A percentile compares a stretch with the other conserved stretches of the same genome.
Evolutionary conservation across 1,140 invertebrate genomes (phyloP).

Genomic region (Trissolcus basalis): DNA sequence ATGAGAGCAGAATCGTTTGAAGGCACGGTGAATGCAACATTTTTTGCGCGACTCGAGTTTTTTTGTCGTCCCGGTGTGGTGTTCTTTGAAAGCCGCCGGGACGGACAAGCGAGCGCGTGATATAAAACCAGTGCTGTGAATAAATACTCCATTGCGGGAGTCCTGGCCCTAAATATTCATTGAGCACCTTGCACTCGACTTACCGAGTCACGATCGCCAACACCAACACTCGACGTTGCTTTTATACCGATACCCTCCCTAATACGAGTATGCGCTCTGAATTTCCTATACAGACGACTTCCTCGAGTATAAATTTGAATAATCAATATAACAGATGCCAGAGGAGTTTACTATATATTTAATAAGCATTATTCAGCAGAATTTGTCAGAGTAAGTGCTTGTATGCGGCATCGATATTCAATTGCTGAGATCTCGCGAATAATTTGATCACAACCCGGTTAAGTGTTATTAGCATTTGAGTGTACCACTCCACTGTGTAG

Average conservation of each 20-base stretch:
- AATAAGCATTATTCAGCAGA: slow-evolving; percentile 55
- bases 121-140: slow-evolving; percentile 55
- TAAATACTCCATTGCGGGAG: slow-evolving; percentile 62
- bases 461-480: slow-evolving; percentile 41
- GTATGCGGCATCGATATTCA: slow-evolving; percentile 40
- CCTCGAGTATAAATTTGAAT: slow-evolving; percentile 55
- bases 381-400: slow-evolving; percentile 45
- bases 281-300: slow-evolving; percentile 42
- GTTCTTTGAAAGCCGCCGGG: slow-evolving; percentile 44
- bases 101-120: slow-evolving; percentile 47
- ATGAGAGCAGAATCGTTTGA: too few species aligned
- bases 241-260: slow-evolving; percentile 36
- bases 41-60: too few species aligned
- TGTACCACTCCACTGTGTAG: slow-evolving; percentile 20
- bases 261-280: slow-evolving; percentile 31
- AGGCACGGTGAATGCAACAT: too few species aligned
- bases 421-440: slow-evolving; percentile 31
- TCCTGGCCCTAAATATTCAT: slow-evolving; percentile 61
- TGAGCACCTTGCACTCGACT: slow-evolving; percentile 54
- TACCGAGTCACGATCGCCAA: slow-evolving; percentile 47
- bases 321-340: slow-evolving; percentile 42
- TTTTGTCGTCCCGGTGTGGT: too few species aligned
- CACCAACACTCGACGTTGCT: slow-evolving; percentile 34
- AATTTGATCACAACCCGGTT: slow-evolving; percentile 46
- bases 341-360: slow-evolving; percentile 33